phyloP scores from a whole-genome alignment of 2,113 vertebrate genomes.

The Aldabrachelys gigantea region DNA sequence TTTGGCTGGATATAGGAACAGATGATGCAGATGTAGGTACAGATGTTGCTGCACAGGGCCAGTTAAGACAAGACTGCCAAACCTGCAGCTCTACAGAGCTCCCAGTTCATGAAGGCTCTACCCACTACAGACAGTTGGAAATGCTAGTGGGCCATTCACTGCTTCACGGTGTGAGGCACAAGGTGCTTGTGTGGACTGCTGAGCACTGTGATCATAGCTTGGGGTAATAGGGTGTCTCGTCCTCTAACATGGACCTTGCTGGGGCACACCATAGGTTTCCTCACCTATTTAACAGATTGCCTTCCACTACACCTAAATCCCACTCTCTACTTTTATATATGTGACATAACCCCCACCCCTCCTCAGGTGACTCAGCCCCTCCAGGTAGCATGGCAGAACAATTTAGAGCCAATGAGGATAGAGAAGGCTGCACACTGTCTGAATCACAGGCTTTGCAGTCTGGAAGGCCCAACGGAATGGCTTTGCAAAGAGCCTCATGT shows the following conservation, averaged over 20 bases:
- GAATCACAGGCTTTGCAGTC: background rate
- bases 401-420: background rate
- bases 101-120: accelerated
- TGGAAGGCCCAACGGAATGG: background rate
- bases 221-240: background rate
- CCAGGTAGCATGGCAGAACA: background rate
- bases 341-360: background rate
- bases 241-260: background rate
- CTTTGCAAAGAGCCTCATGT: background rate
- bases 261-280: background rate
- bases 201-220: background rate
- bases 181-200: background rate
- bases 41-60: constrained; percentile 12
- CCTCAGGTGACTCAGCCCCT: background rate
- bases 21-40: constrained; percentile 8
- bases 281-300: background rate
- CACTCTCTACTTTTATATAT: background rate
- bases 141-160: constrained; percentile 8
- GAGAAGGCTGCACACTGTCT: background rate
- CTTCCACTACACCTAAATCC: background rate
- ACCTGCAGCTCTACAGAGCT: constrained; percentile 24
- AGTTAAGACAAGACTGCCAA: constrained; percentile 45
- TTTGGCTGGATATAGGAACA: constrained; percentile 33
- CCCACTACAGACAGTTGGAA: constrained; percentile 17
- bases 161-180: background rate